phyloP scores from a whole-genome alignment of 92 coral and sea anemone species.

The Porites lobata region DNA sequence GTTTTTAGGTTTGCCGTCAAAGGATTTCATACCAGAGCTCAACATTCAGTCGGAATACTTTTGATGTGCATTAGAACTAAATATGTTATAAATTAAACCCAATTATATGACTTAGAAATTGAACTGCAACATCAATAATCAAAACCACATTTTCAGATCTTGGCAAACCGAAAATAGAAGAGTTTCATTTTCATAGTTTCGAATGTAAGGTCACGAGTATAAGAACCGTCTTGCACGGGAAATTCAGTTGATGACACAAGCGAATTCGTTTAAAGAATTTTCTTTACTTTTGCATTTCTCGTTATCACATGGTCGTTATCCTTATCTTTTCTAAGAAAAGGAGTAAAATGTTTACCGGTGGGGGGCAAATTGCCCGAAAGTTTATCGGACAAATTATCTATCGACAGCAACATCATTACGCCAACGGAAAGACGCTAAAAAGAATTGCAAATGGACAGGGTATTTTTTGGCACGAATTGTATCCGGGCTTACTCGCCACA shows the following conservation, averaged over 20 bases:
- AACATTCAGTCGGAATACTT: too few relatives aligned
- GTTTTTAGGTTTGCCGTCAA: not conserved
- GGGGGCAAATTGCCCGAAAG: not conserved
- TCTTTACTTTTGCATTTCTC: too few relatives aligned
- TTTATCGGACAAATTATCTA: conserved; percentile 7
- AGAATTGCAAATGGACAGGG: not conserved
- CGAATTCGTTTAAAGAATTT: too few relatives aligned
- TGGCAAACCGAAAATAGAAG: not conserved
- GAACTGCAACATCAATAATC: not conserved
- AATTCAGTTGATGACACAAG: too few relatives aligned
- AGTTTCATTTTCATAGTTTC: too few relatives aligned
- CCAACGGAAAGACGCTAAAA: not conserved
- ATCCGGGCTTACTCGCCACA: not conserved
- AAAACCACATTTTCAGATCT: not conserved
- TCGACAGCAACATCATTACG: not conserved
- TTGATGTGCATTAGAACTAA: too few relatives aligned
- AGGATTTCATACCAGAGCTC: not conserved
- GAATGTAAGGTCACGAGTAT: not conserved
- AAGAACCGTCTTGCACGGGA: not conserved
- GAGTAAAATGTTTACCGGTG: not conserved
- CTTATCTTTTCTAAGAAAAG: too few relatives aligned
- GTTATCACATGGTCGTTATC: too few relatives aligned
- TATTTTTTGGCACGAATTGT: not conserved
- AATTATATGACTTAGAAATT: not conserved
- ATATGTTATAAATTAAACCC: too few relatives aligned